A percentile compares a stretch with the other conserved stretches of the same genome.
Evolutionary conservation across 2,113 vertebrate species (phyloP).

Genomic region (Phoxinus phoxinus): DNA sequence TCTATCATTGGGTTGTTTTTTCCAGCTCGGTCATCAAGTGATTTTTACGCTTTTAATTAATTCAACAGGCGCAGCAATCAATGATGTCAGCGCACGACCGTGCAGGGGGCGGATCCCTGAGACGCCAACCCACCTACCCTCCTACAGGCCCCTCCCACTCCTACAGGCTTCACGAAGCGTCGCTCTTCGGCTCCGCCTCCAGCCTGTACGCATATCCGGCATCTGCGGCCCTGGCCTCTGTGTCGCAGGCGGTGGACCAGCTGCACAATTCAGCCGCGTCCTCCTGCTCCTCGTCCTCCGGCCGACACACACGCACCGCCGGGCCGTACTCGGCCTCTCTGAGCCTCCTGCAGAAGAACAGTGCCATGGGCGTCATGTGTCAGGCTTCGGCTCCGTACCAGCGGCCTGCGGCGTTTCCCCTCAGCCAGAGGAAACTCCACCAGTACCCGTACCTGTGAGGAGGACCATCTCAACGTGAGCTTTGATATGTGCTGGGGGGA

Average conservation of each 20-base stretch:
- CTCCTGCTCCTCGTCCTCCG: slow-evolving; percentile 83
- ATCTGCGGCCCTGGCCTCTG: slow-evolving; percentile 86
- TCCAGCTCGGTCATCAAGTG: background rate
- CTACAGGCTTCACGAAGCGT: slow-evolving; percentile 88
- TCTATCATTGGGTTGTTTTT: no score
- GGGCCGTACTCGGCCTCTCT: slow-evolving; percentile 82
- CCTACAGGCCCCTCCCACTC: slow-evolving; percentile 86
- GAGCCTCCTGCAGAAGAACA: slow-evolving; percentile 90
- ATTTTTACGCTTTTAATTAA: slow-evolving; percentile 32
- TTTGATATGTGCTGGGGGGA: background rate
- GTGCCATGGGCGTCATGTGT: slow-evolving; percentile 73
- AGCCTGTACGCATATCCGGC: slow-evolving; percentile 93
- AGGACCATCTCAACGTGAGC: background rate
- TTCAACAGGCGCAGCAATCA: slow-evolving; percentile 85
- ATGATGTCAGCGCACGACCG: slow-evolving; percentile 83
- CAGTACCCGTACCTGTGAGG: slow-evolving; percentile 91
- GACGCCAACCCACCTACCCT: slow-evolving; percentile 88
- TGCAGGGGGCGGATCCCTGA: slow-evolving; percentile 78
- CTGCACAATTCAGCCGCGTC: slow-evolving; percentile 84
- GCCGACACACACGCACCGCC: slow-evolving; percentile 76
- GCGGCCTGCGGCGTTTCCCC: slow-evolving; percentile 83
- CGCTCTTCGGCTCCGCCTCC: slow-evolving; percentile 88
- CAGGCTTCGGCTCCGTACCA: slow-evolving; percentile 86
- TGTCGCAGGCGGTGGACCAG: slow-evolving; percentile 92
- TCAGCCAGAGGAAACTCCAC: slow-evolving; percentile 91